Percentiles rank a stretch among this genome's conserved stretches.
Evolutionary conservation across 2,888 invertebrate genomes (phyloP).

Genomic region (Pollenia labialis): DNA sequence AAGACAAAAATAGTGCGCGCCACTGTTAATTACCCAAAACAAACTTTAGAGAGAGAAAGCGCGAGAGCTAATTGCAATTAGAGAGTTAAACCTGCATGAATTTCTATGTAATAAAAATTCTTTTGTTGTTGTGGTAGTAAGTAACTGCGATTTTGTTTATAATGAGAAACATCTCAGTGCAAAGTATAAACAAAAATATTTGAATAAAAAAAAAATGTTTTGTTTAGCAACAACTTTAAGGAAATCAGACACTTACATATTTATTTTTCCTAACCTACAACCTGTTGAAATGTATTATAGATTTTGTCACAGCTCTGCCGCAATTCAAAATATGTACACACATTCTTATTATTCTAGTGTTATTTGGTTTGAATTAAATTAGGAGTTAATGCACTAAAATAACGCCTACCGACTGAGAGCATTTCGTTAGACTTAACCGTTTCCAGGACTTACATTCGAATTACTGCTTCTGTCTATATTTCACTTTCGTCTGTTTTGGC

Average conservation of each 20-base stretch:
- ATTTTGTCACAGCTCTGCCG: too few relatives aligned
- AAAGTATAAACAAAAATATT: background rate
- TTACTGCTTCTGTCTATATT: too few relatives aligned
- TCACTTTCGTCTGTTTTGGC: too few relatives aligned
- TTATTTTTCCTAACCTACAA: background rate
- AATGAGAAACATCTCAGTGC: background rate
- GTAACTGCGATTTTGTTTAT: conserved; percentile 23
- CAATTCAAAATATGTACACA: too few relatives aligned
- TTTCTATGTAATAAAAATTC: too few relatives aligned
- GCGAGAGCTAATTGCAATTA: background rate
- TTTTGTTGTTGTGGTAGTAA: background rate
- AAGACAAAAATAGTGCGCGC: conserved; percentile 22
- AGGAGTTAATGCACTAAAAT: too few relatives aligned
- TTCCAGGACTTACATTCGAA: too few relatives aligned
- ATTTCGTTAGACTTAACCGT: too few relatives aligned
- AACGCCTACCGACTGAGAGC: too few relatives aligned
- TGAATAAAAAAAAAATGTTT: background rate
- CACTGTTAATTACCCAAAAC: conserved; percentile 22
- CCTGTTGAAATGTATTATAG: background rate
- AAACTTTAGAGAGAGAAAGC: background rate
- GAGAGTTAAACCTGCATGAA: too few relatives aligned
- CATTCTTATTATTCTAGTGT: too few relatives aligned
- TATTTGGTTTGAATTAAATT: too few relatives aligned
- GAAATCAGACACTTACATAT: background rate
- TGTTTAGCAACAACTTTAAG: background rate